phyloP scores from a whole-genome alignment of 2,797 vertebrate species.

The Sarcoramphus papa region DNA sequence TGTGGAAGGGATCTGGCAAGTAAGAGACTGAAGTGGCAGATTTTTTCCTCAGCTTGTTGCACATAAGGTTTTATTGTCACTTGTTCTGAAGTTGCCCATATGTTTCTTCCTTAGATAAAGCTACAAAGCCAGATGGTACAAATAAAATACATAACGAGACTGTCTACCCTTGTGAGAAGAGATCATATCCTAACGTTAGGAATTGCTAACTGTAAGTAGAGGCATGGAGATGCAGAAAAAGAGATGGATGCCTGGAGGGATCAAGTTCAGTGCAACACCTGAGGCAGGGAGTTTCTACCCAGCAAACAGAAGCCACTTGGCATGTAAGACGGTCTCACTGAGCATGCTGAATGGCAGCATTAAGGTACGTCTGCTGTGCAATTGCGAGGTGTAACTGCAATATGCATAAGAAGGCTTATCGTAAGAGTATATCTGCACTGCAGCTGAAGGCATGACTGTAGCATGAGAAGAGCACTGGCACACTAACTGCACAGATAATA shows the following conservation, averaged over 20 bases:
- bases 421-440: not conserved
- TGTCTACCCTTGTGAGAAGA: not conserved
- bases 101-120: not conserved
- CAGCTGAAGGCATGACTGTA: not conserved
- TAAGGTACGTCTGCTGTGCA: not conserved
- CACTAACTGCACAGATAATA: not conserved
- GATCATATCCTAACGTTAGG: not conserved
- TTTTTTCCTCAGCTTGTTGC: not conserved
- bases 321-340: not conserved
- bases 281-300: not conserved
- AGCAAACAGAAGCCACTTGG: not conserved
- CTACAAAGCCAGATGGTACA: not conserved
- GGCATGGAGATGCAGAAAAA: not conserved
- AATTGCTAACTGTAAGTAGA: not conserved
- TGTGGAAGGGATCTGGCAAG: not conserved
- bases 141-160: not conserved
- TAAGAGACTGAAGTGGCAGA: not conserved
- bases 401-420: not conserved
- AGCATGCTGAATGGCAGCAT: not conserved
- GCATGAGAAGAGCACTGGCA: not conserved
- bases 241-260: not conserved
- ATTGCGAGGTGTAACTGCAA: fast-evolving
- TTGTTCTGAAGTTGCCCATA: not conserved
- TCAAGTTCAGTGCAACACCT: not conserved
- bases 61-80: not conserved